A percentile compares a stretch with the other conserved stretches of the same genome.
Evolutionary conservation across 2,113 vertebrate genomes (phyloP).

Genomic region (mouse (Mus musculus)): GRCm39 chr3:126675501-126676000

Average conservation of each 20-base stretch:
- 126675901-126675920: not conserved
- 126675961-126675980: not conserved
- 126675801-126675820: not conserved
- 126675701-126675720: not conserved
- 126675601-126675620: not conserved
- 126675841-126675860: not conserved
- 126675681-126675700: not conserved
- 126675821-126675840: not conserved
- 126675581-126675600: not conserved
- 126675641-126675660: not conserved
- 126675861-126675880: slow-evolving; percentile 25
- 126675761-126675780: not conserved
- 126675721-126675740: not conserved
- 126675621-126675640: not conserved
- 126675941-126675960: not conserved
- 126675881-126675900: slow-evolving; percentile 37
- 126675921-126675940: not conserved
- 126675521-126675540: not conserved
- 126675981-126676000: not conserved
- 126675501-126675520: not conserved
- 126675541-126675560: not conserved
- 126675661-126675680: not conserved
- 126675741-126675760: not conserved
- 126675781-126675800: not conserved
- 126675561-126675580: not conserved